Evolutionary conservation across 2,797 vertebrate species (phyloP).

Genomic region (Chromobotia macracanthus): DNA sequence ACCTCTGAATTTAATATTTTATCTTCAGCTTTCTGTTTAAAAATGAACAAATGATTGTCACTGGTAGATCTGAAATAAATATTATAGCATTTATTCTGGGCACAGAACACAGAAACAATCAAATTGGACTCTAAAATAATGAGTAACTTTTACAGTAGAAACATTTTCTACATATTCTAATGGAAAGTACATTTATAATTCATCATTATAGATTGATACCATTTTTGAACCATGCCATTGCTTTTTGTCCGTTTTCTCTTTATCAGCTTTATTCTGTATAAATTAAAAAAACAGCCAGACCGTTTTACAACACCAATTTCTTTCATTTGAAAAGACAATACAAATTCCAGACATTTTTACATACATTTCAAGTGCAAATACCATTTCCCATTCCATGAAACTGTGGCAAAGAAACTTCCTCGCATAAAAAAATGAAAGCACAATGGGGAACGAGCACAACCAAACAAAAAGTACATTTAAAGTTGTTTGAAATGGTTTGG

Average conservation of each 20-base stretch:
- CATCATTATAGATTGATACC: background rate
- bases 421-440: slow-evolving; percentile 58
- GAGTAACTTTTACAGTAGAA: background rate
- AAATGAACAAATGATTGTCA: background rate
- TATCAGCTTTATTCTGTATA: background rate
- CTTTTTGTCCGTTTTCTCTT: background rate
- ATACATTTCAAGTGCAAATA: slow-evolving; percentile 98
- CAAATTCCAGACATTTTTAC: slow-evolving; percentile 98
- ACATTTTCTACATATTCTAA: background rate
- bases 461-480: slow-evolving; percentile 43
- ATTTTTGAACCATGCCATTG: background rate
- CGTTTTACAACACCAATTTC: slow-evolving; percentile 75
- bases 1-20: background rate
- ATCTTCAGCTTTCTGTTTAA: background rate
- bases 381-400: slow-evolving; percentile 89
- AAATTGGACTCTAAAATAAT: background rate
- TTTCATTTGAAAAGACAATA: slow-evolving; percentile 92
- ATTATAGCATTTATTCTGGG: background rate
- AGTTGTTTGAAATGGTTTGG: slow-evolving; percentile 10
- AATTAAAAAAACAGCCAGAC: slow-evolving; percentile 71
- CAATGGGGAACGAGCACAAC: slow-evolving; percentile 55
- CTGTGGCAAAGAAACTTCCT: slow-evolving; percentile 75
- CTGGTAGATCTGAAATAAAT: background rate
- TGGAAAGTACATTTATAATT: background rate
- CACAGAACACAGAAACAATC: background rate